Base-by-base conservation (phyloP, 2,113 vertebrate species). In the Caranx melampygus region DNA sequence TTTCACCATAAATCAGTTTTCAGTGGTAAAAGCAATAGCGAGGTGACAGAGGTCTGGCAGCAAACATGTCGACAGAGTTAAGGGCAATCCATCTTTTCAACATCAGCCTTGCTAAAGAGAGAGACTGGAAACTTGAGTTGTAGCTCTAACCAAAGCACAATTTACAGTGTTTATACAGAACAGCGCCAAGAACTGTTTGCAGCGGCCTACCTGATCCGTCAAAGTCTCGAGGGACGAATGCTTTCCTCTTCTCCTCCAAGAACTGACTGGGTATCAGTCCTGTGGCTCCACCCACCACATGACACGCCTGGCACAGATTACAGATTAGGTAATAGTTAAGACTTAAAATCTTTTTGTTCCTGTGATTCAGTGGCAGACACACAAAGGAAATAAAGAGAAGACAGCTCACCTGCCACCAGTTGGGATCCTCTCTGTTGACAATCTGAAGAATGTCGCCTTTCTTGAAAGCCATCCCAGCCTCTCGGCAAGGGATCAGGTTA, bases 201-300 rank as follows among this genome's bases (percentile, higher is more conserved):
- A 58, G 18, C 9, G n/a, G 44, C 55, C 89, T 92, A 98, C 98
- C 97, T 94, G 97, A 95, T 87, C 94, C 97, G 84, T 99, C 97
- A 93, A 97, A 97, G 91, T 99, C 98, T 91, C 96, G 96, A 45
- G 97, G 96, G 87, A 99, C 97, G 90, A 99, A 99, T 18, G 98
- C 98, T 94, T 99, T 99, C 84, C 98, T 96, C 89, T 99, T 99
- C 94, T 99, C 98, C 91, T 99, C 98, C 88, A 99, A 89, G 91
- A 98, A 98, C 92, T 99, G 98, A 92, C 98, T 99, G 82, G 98
- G 98, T 88, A 99, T 97, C 80, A 99, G 96, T 52, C 98, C 98
- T 14, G 97, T 98, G 10, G 96, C 97, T 81, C 97, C 97, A 58
- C 95, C 97, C 90, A 96, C 96, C 63, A 97, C 92, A 74, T 98